Base-by-base conservation (phyloP, 2,113 vertebrate genomes). In the Tor tambroides region DNA sequence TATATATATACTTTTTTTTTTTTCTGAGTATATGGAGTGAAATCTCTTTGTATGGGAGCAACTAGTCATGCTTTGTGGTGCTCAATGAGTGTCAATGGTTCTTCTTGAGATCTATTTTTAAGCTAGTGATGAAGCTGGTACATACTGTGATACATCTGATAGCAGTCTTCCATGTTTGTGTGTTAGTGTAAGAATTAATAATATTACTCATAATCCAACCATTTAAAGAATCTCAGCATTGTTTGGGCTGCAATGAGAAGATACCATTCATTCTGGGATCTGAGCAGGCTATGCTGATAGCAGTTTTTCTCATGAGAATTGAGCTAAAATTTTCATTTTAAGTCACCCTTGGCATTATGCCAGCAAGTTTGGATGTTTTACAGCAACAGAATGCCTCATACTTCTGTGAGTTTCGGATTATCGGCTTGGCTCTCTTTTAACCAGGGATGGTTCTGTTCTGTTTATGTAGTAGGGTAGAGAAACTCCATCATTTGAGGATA, bases 161-260 rank as follows among this genome's bases (percentile, higher is more conserved):
- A 83, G 8, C 19, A 71, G 19, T 11, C 17, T 21, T 41, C 80
- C 61, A 26, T 12, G 28, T 17, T 63, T 0, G 35, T 15, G 4
- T 46, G 59, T 71, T 49, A 30, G 43, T 23, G 43, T 72, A 90
- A 89, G n/a, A 78, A 91, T 72, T 56, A 85, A 85, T 54, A 11
- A 84, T 89, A 91, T 93, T 86, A 90, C 87, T 67, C 82, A 87
- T 89, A 87, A 91, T 92, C 90, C 91, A 30, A n/a, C 67, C 28
- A 28, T 4, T n/a, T 83, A 85, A 88, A 91, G 91, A 78, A 92
- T 94, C 69, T 17, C 28, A 30, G 49, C 4, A 89, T 89, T 90
- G 92, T 92, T 91, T 93, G 91, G 93, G 54, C 35, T 67, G 35
- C 71, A 71, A 10, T 80, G 75, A 71, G 67, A 46, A 80, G 28